These are phyloP conservation scores for Serrognathus titanus DNA, from an alignment of 2,888 invertebrate genomes.

Conservation along the genomic window DNA sequence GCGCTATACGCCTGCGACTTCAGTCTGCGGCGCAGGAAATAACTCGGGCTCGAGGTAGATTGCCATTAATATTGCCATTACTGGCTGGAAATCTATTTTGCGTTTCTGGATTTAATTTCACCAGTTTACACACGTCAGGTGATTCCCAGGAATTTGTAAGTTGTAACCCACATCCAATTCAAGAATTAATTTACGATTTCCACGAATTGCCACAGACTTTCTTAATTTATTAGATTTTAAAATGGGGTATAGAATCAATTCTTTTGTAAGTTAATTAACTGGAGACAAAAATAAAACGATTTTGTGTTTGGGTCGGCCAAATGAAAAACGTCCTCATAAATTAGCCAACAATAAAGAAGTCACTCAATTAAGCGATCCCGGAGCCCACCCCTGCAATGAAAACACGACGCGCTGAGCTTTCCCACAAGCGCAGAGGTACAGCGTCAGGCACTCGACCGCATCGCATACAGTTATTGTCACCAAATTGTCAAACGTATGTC, in stretches of 20 bases:
- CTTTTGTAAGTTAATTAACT: too few relatives aligned
- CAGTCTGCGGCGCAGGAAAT: slow-evolving; percentile 40
- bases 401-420: not conserved
- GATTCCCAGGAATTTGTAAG: too few relatives aligned
- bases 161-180: too few relatives aligned
- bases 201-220: too few relatives aligned
- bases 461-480: slow-evolving; percentile 4
- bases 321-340: not conserved
- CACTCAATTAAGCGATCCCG: slow-evolving; percentile 1
- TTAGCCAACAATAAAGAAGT: not conserved
- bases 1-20: slow-evolving; percentile 26
- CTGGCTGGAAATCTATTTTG: slow-evolving; percentile 39
- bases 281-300: too few relatives aligned
- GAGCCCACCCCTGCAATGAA: slow-evolving; percentile 1
- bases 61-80: slow-evolving; percentile 46
- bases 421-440: not conserved
- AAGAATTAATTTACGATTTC: too few relatives aligned
- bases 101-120: slow-evolving; percentile 28
- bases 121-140: too few relatives aligned
- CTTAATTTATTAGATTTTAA: too few relatives aligned
- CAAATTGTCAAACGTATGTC: slow-evolving; percentile 39
- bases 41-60: slow-evolving; percentile 47
- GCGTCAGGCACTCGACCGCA: not conserved
- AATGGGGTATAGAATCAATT: too few relatives aligned
- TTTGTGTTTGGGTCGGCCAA: not conserved